Evolutionary conservation across 2,797 vertebrate genomes (phyloP).

Genomic region (Coregonus sp.): DNA sequence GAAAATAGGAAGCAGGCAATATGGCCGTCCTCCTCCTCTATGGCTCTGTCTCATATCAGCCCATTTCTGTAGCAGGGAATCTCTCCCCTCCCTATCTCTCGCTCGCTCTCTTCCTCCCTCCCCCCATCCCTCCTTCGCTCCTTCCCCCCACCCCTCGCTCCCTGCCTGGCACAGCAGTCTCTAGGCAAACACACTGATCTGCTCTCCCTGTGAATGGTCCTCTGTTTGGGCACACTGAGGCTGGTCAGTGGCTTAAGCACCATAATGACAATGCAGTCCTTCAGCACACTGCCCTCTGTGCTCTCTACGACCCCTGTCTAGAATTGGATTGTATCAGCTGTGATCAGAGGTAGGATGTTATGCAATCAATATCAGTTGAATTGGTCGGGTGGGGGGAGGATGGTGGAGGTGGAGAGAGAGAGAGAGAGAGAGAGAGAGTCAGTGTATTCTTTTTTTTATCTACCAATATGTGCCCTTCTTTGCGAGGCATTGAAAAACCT

Average conservation of each 20-base stretch:
- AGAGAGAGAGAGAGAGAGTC: too few relatives aligned
- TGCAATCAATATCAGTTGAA: not conserved
- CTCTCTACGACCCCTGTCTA: not conserved
- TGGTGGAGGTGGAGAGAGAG: not conserved
- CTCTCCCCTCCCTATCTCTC: not conserved
- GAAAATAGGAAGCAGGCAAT: not conserved
- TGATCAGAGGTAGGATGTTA: not conserved
- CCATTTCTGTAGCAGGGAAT: not conserved
- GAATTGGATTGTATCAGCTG: not conserved
- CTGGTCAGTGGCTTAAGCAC: not conserved
- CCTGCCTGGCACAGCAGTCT: slow-evolving; percentile 59
- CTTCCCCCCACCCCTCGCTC: not conserved
- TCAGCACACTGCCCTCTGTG: not conserved
- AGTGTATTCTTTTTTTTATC: too few relatives aligned
- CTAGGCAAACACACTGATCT: slow-evolving; percentile 38
- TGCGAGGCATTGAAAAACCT: too few relatives aligned
- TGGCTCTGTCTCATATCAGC: not conserved
- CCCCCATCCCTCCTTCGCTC: not conserved
- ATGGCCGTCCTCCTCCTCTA: not conserved
- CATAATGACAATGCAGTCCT: slow-evolving; percentile 7
- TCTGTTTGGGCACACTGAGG: not conserved
- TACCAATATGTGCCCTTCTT: too few relatives aligned
- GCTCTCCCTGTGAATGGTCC: slow-evolving; percentile 20
- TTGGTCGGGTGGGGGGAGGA: not conserved
- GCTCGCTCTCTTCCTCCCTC: not conserved